Base-by-base conservation (phyloP, 1,140 invertebrate species). In the Hypothenemus hampei region DNA sequence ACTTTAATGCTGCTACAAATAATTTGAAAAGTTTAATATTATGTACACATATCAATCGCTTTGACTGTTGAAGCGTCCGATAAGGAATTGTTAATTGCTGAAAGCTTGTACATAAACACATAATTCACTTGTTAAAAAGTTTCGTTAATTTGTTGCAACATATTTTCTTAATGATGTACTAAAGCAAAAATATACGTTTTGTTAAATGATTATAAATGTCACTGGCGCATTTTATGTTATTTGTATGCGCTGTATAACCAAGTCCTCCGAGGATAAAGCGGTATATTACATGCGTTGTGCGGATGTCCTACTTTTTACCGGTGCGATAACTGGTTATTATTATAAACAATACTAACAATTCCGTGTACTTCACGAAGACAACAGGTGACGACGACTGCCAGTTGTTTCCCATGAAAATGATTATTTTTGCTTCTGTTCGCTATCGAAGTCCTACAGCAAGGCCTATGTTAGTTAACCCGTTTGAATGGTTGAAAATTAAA, bases 271-370 rank as follows among this genome's bases (percentile, higher is more conserved):
- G 35, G 35, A 49, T 35, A 49, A 49, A 49, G 47, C 47, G 47
- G 47, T 49, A 49, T 49, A 49, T 39, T 49, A 49, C 35, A 49
- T 39, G 33, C 47, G 19, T 49, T 37, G 47, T 49, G 47, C 47
- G 47, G 47, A 49, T 39, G 47, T 49, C 47, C 47, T 49, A 49
- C 47, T n/a, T 49, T 49, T 49, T 49, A 22, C 35, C 21, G 15
- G 35, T 49, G 47, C 47, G 47, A 49, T 49, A 49, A 49, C 47
- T 39, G 47, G 47, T 44, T 44, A 44, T 48, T 48, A 48, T 49
- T 49, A 49, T 49, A 23, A 49, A 49, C 35, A 37, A 49, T 16
- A 37, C 35, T 15, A 39, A 49, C 47, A n/a, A 39, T 49, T 49
- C 35, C 18, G 35, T 29, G 43, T 22, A 29, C n/a, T 22, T 23